Percentiles rank a stretch among this genome's conserved stretches.
phyloP scores from a whole-genome alignment of 2,797 vertebrate species.

The Ambastaia sidthimunki region DNA sequence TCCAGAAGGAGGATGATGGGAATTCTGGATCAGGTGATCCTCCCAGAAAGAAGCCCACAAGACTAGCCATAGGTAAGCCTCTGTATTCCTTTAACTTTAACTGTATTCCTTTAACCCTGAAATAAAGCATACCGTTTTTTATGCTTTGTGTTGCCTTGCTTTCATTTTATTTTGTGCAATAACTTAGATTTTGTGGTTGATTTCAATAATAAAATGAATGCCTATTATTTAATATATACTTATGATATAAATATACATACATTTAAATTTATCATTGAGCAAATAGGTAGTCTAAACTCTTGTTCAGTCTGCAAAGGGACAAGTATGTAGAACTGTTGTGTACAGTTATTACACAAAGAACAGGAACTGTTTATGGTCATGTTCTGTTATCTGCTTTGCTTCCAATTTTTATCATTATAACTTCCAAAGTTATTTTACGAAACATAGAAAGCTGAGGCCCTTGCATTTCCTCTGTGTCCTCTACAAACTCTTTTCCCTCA shows the following conservation, averaged over 20 bases:
- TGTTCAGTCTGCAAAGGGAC: no score
- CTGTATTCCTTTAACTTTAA: not conserved
- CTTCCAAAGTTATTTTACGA: not conserved
- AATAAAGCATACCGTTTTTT: not conserved
- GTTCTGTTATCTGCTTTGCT: not conserved
- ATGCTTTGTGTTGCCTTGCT: no score
- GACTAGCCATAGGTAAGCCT: conserved; percentile 90
- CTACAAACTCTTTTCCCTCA: conserved; percentile 52
- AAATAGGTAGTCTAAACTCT: no score
- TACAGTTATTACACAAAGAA: no score
- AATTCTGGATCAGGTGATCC: conserved; percentile 91
- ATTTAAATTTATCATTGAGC: no score
- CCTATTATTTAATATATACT: no score
- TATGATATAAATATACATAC: no score
- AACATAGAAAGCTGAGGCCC: not conserved
- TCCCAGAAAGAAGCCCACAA: conserved; percentile 97
- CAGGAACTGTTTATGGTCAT: not conserved
- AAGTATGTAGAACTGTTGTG: no score
- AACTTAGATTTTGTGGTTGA: no score
- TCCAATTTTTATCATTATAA: not conserved
- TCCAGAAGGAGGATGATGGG: conserved; percentile 89
- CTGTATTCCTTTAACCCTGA: not conserved
- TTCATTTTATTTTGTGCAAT: no score
- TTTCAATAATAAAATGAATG: no score
- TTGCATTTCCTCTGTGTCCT: not conserved